Evolutionary conservation across 2,888 invertebrate species (phyloP), one percentile per base, ranked within the genome.

Genomic region (Lypha dubia): DNA sequence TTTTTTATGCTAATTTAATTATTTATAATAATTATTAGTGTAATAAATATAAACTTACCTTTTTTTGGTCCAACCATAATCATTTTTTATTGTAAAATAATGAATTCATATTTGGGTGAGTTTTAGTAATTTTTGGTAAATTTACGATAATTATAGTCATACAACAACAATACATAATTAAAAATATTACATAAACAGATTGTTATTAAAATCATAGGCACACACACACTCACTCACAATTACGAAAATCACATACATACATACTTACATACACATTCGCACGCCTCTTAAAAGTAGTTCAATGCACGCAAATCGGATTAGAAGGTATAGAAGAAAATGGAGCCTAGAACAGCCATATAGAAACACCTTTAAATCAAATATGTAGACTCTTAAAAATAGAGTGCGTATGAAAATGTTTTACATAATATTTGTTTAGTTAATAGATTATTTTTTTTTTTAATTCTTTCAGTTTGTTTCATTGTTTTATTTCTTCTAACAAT

Each of bases 251-350:
- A 49, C n/a, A 28, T 28, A 38, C 22, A 49, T 11, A 35, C 7
- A 49, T 41, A 62, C 44, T 20, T 9, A 58, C 32, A n/a, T n/a
- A 53, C 22, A 1, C 70, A 20, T 49, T 51, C 24, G 24, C 53
- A 63, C 38, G 71, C 68, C 73, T 74, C 63, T 74, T 17, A 49
- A 82, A 80, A 86, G 62, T 87, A 87, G 90, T 90, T 90, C 91
- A 90, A 88, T 89, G 90, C 88, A 88, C 90, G 90, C 88, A 90
- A 90, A 90, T 90, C 90, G 89, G 91, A 90, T 90, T 90, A 86
- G 83, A 84, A 80, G 74, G 75, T 76, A 75, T 38, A 32, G 46
- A 44, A 62, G 20, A 71, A 44, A 74, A 60, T 53, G 49, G 46
- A 77, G 63, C 58, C 77, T 79, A 79, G 62, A 84, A 74, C 24